Evolutionary conservation across 92 coral and sea anemone species (phyloP).

Genomic region (Virgularia gustaviana): DNA sequence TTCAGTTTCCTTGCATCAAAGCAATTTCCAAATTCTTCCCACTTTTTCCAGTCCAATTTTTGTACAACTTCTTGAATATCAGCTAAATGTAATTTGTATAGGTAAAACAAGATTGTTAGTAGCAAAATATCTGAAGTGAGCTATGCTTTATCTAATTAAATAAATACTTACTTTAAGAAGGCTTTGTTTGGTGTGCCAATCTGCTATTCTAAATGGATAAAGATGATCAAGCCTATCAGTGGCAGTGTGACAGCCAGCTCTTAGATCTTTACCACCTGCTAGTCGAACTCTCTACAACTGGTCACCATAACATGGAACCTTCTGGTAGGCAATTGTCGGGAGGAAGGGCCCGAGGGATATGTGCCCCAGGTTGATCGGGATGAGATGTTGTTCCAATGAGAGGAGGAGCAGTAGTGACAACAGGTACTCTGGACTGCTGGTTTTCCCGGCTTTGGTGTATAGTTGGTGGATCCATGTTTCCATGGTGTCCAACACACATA

Average conservation of each 20-base stretch:
- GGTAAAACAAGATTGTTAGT: too few relatives aligned
- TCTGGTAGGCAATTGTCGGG: slow-evolving; percentile 15
- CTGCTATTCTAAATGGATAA: slow-evolving; percentile 21
- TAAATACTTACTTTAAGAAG: slow-evolving; percentile 2
- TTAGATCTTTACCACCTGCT: slow-evolving; percentile 19
- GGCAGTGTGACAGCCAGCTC: slow-evolving; percentile 18
- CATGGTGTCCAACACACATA: neutral
- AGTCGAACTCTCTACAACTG: slow-evolving; percentile 22
- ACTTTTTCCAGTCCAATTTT: slow-evolving; percentile 43
- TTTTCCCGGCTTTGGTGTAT: neutral
- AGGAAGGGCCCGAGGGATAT: slow-evolving; percentile 9
- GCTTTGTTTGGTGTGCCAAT: slow-evolving; percentile 23
- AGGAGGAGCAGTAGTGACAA: too few relatives aligned
- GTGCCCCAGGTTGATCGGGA: slow-evolving; percentile 19
- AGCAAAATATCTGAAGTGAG: neutral
- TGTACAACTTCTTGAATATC: slow-evolving; percentile 41
- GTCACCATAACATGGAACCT: slow-evolving; percentile 25
- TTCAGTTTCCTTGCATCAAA: slow-evolving; percentile 24
- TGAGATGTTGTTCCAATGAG: too few relatives aligned
- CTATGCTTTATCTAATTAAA: neutral
- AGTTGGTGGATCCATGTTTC: slow-evolving; percentile 3
- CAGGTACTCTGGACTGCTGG: neutral
- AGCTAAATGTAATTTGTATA: slow-evolving; percentile 33
- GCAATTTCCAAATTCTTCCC: slow-evolving; percentile 31
- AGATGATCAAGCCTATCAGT: slow-evolving; percentile 14